These are phyloP conservation scores for Hermaeophaga mercurialis DNA, from an alignment of 2,888 invertebrate species.

Conservation along the genomic window DNA sequence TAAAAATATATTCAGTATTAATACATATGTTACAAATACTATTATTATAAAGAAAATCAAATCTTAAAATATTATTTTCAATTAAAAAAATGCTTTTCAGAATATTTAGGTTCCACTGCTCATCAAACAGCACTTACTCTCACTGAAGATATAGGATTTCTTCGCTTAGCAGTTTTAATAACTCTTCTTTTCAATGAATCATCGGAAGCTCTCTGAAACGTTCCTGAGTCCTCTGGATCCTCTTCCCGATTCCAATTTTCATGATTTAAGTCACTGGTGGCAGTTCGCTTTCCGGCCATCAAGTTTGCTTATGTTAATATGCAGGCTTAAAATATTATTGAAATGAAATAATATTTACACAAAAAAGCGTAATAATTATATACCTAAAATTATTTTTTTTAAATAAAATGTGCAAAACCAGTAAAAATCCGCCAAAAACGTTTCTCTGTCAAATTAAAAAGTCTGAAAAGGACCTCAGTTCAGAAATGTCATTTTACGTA, in stretches of 20 bases:
- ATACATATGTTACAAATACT: too few relatives aligned
- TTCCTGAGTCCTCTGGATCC: constrained; percentile 75
- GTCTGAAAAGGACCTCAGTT: constrained; percentile 7
- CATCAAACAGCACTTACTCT: too few relatives aligned
- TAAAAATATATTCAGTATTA: not conserved
- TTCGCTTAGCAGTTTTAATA: constrained; percentile 78
- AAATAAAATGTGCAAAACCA: constrained; percentile 18
- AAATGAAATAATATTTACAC: constrained; percentile 5
- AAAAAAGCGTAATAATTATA: not conserved
- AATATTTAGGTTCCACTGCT: too few relatives aligned
- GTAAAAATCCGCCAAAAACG: constrained; percentile 29
- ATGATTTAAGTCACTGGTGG: constrained; percentile 77
- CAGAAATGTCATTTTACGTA: not conserved
- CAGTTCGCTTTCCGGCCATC: constrained; percentile 77
- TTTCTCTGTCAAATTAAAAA: constrained; percentile 19
- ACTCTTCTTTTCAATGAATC: constrained; percentile 76
- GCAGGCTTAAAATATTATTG: constrained; percentile 1
- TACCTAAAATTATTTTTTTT: not conserved
- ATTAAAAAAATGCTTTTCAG: too few relatives aligned
- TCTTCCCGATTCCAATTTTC: constrained; percentile 87
- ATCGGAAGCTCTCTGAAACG: constrained; percentile 69
- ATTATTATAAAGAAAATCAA: too few relatives aligned
- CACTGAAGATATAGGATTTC: constrained; percentile 55
- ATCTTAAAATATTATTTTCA: too few relatives aligned
- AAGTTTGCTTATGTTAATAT: constrained; percentile 6